These are phyloP conservation scores for Selene dorsalis DNA, from an alignment of 2,797 vertebrate genomes.

Conservation along the genomic window DNA sequence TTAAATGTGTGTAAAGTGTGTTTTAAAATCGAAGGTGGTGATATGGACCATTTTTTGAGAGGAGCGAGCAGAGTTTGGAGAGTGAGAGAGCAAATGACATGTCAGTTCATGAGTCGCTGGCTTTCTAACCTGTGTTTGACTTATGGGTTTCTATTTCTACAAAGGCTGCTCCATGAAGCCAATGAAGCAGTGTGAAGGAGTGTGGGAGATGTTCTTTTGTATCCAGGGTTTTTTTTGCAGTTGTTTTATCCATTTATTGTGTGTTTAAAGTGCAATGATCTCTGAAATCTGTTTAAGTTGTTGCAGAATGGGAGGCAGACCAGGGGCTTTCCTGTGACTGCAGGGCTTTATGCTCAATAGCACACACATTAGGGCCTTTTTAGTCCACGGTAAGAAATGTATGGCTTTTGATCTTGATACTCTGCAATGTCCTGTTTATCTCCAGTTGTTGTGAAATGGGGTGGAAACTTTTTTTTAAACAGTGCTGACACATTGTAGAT, in stretches of 20 bases:
- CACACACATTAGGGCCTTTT: slow-evolving; percentile 42
- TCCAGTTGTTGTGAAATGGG: slow-evolving; percentile 5
- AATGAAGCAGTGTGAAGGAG: slow-evolving; percentile 7
- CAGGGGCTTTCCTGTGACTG: slow-evolving; percentile 28
- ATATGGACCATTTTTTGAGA: background rate
- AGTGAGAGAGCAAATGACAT: background rate
- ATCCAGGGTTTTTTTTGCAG: slow-evolving; percentile 20
- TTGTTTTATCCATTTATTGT: slow-evolving; percentile 31
- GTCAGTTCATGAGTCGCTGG: slow-evolving; percentile 13
- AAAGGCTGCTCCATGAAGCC: background rate
- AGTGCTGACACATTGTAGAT: background rate
- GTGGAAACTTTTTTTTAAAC: slow-evolving; percentile 5
- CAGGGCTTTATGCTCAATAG: slow-evolving; percentile 50
- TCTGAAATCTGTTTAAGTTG: slow-evolving; percentile 53
- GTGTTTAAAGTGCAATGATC: slow-evolving; percentile 49
- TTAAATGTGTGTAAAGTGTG: background rate
- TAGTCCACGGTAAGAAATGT: slow-evolving; percentile 14
- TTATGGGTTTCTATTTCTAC: background rate
- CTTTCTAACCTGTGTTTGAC: slow-evolving; percentile 30
- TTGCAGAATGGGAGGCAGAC: slow-evolving; percentile 32
- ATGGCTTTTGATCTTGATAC: slow-evolving; percentile 24
- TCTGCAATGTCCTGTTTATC: slow-evolving; percentile 20
- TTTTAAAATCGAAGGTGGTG: background rate
- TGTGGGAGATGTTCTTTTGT: slow-evolving; percentile 15
- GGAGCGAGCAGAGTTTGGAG: background rate